Evolutionary conservation across 1,140 invertebrate genomes (phyloP).

Genomic region (Streblospio benedicti): DNA sequence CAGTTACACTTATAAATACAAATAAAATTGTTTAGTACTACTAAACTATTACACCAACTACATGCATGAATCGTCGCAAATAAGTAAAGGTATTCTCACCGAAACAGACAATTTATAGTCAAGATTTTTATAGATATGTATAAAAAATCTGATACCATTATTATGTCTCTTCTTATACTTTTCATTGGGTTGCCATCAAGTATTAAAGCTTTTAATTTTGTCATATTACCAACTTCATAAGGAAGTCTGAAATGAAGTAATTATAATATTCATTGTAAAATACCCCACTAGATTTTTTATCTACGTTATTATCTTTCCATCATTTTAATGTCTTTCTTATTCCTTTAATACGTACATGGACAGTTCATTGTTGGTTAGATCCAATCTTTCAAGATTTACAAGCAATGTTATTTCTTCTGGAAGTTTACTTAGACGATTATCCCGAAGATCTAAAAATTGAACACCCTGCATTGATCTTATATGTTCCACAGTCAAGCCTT

Average conservation of each 20-base stretch:
- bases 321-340: background rate
- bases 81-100: too few species aligned
- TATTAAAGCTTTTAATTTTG: slow-evolving; percentile 70
- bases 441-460: slow-evolving; percentile 58
- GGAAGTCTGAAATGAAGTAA: slow-evolving; percentile 58
- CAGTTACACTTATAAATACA: background rate
- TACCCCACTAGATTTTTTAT: slow-evolving; percentile 12
- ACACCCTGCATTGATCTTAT: slow-evolving; percentile 35
- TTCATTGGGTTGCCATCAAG: slow-evolving; percentile 75
- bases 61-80: too few species aligned
- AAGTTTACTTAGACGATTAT: slow-evolving; percentile 54
- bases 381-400: slow-evolving; percentile 66
- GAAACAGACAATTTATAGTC: too few species aligned
- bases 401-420: slow-evolving; percentile 69
- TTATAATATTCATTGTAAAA: slow-evolving; percentile 3
- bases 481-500: slow-evolving; percentile 36
- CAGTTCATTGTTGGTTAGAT: slow-evolving; percentile 73
- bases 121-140: too few species aligned
- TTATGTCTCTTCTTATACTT: slow-evolving; percentile 42
- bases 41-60: too few species aligned
- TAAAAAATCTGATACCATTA: too few species aligned
- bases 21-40: too few species aligned
- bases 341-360: slow-evolving; percentile 53
- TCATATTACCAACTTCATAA: slow-evolving; percentile 61
- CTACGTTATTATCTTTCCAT: background rate